Percentiles rank a stretch among this genome's conserved stretches.
These are phyloP conservation scores for Cervus canadensis DNA, from an alignment of 2,113 vertebrate species.

Conservation along the genomic window DNA sequence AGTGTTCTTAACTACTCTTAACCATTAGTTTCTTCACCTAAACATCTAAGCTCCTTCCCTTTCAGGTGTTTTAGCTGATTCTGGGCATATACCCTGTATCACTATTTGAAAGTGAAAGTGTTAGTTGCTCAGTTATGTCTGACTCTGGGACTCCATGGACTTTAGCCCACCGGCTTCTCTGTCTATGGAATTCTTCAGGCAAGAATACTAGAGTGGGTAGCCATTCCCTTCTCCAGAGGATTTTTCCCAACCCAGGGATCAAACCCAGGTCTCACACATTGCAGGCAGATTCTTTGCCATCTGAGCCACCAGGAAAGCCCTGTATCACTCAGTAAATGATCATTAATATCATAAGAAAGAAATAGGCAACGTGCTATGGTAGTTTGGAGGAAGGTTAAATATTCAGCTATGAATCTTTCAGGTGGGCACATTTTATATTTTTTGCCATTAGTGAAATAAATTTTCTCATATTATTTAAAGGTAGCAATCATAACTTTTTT, in stretches of 20 bases:
- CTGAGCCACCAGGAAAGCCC: neutral
- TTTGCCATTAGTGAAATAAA: neutral
- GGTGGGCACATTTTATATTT: neutral
- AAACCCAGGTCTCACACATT: neutral
- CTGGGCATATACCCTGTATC: neutral
- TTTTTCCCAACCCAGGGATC: neutral
- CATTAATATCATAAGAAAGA: neutral
- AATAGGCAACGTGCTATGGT: neutral
- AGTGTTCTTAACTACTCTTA: neutral
- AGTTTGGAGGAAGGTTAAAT: neutral
- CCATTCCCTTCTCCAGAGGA: neutral
- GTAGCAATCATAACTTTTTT: neutral
- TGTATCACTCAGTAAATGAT: neutral
- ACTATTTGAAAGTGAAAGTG: neutral
- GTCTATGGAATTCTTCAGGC: neutral
- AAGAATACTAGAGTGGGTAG: neutral
- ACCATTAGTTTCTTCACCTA: neutral
- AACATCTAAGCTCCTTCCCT: neutral
- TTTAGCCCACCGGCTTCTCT: neutral
- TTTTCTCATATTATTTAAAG: neutral
- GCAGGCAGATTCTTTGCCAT: neutral
- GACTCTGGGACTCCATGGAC: neutral
- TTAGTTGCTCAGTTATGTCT: neutral
- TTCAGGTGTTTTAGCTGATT: neutral
- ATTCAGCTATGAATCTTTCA: neutral